Evolutionary conservation across 2,888 invertebrate genomes (phyloP).

Genomic region (Himalopsyche japonica): DNA sequence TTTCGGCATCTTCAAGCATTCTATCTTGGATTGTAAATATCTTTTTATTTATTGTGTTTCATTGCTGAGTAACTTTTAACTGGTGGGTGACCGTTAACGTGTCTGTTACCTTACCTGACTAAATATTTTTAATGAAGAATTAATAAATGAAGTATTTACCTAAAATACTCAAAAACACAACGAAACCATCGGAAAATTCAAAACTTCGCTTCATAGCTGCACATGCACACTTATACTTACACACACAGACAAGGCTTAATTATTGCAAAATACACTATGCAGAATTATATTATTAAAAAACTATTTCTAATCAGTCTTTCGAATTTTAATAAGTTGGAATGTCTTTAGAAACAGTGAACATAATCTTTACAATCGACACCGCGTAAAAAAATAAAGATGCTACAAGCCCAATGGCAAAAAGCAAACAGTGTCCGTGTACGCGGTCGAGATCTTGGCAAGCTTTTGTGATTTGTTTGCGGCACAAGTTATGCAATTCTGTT

Average conservation of each 20-base stretch:
- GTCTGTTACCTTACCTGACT: too few relatives aligned
- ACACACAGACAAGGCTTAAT: neutral
- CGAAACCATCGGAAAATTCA: neutral
- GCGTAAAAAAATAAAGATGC: neutral
- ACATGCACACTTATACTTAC: neutral
- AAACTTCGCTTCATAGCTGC: neutral
- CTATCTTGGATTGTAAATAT: too few relatives aligned
- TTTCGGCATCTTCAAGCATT: too few relatives aligned
- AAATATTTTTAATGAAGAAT: too few relatives aligned
- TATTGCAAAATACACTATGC: neutral
- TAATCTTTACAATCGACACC: neutral
- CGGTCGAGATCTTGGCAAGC: neutral
- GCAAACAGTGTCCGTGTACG: neutral
- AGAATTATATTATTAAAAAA: neutral
- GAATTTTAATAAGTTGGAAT: neutral
- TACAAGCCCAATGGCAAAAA: neutral
- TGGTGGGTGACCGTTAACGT: too few relatives aligned
- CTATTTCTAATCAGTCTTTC: neutral
- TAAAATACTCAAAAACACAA: slow-evolving; percentile 2
- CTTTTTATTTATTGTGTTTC: too few relatives aligned
- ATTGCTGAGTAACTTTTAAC: too few relatives aligned
- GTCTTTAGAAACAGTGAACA: neutral
- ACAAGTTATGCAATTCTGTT: neutral
- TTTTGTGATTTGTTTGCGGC: neutral
- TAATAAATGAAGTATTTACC: neutral